A percentile compares a stretch with the other conserved stretches of the same genome.
These are phyloP conservation scores for Oenanthe oenanthe DNA, from an alignment of 2,113 vertebrate species.

Conservation along the genomic window DNA sequence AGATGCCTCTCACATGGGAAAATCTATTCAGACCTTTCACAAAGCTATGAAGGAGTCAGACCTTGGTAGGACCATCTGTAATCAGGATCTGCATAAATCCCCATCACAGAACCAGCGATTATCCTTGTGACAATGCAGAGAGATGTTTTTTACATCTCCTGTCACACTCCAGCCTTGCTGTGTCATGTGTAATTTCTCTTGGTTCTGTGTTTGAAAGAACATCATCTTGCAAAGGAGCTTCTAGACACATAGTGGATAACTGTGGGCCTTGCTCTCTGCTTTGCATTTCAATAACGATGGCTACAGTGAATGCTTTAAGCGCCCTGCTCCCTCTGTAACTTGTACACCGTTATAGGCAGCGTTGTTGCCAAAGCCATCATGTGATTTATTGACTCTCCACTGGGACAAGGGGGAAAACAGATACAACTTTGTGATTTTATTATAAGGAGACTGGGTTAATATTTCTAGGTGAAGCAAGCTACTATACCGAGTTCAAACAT, in stretches of 20 bases:
- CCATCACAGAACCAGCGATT: not conserved
- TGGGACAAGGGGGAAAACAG: constrained; percentile 84
- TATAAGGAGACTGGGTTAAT: constrained; percentile 87
- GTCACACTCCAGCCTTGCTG: not conserved
- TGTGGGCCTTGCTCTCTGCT: constrained; percentile 63
- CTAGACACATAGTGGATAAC: constrained; percentile 42
- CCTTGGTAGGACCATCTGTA: not conserved
- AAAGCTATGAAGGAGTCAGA: not conserved
- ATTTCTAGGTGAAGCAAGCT: constrained; percentile 86
- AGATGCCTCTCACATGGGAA: not conserved
- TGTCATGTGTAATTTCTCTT: not conserved
- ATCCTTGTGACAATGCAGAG: not conserved
- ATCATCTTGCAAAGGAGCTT: not conserved
- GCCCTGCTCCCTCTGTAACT: constrained; percentile 71
- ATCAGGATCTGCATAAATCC: not conserved
- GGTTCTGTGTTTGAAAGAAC: not conserved
- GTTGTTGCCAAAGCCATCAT: constrained; percentile 82
- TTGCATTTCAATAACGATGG: constrained; percentile 71
- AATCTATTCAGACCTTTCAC: not conserved
- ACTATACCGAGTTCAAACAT: constrained; percentile 97
- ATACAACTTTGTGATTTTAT: constrained; percentile 91
- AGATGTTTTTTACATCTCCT: not conserved
- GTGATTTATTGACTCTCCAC: constrained; percentile 86
- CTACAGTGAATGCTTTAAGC: constrained; percentile 72
- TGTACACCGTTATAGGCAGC: constrained; percentile 78